Evolutionary conservation across 2,888 invertebrate genomes (phyloP).

Genomic region (Zhengitettix transpicula): DNA sequence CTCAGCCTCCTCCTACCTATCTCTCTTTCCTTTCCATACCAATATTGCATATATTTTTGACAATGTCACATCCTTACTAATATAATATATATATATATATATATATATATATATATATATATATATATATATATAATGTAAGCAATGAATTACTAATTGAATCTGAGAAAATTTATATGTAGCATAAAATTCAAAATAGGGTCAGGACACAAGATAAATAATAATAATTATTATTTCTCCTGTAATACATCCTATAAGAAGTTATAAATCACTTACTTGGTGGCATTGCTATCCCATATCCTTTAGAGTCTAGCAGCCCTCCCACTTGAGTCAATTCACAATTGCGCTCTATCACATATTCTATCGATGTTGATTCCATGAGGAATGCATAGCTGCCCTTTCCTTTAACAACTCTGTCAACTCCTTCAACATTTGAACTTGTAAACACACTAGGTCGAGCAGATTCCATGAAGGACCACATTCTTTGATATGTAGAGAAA

Average conservation of each 20-base stretch:
- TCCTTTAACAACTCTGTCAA: slow-evolving; percentile 69
- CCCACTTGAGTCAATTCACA: slow-evolving; percentile 87
- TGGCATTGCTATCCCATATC: slow-evolving; percentile 89
- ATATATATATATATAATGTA: too few relatives aligned
- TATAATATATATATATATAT: too few relatives aligned
- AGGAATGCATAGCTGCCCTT: slow-evolving; percentile 86
- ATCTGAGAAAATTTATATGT: too few relatives aligned
- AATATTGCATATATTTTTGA: too few relatives aligned
- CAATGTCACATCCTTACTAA: too few relatives aligned
- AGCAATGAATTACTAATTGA: too few relatives aligned
- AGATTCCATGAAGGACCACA: slow-evolving; percentile 92
- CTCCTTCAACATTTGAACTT: slow-evolving; percentile 72
- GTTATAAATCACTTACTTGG: slow-evolving; percentile 46
- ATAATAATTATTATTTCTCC: slow-evolving; percentile 1
- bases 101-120: too few relatives aligned
- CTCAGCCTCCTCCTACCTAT: too few relatives aligned
- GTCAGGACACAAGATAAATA: background rate
- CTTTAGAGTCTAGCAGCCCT: slow-evolving; percentile 81
- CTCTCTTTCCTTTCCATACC: too few relatives aligned
- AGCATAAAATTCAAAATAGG: background rate
- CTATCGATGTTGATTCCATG: slow-evolving; percentile 95
- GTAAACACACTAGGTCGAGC: slow-evolving; percentile 77
- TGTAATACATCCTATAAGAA: background rate
- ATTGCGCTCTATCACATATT: slow-evolving; percentile 79
- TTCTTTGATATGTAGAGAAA: slow-evolving; percentile 80